Percentiles rank a stretch among this genome's conserved stretches.
These are phyloP conservation scores for Drosophila trapezifrons DNA, from an alignment of 1,140 invertebrate species.

Conservation along the genomic window DNA sequence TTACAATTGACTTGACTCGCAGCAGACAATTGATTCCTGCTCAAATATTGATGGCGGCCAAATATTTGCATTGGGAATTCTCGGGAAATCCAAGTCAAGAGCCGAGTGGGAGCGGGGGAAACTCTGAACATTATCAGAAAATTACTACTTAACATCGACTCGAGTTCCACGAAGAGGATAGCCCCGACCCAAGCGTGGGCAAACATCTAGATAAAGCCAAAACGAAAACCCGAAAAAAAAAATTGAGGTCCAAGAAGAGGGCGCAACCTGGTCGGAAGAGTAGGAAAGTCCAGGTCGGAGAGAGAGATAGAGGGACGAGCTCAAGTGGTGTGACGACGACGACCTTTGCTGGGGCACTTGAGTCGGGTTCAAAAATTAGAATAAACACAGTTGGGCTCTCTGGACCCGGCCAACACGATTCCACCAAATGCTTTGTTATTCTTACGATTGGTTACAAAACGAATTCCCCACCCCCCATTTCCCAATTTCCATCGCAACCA, in stretches of 20 bases:
- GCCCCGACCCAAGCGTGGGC: conserved; percentile 50
- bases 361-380: conserved; percentile 83
- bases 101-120: conserved; percentile 8
- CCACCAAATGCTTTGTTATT: conserved; percentile 61
- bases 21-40: conserved; percentile 22
- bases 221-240: conserved; percentile 38
- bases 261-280: conserved; percentile 62
- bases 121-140: conserved; percentile 72
- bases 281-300: conserved; percentile 7
- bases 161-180: conserved; percentile 66
- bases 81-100: conserved; percentile 30
- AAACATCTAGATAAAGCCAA: conserved; percentile 75
- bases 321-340: conserved; percentile 77
- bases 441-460: conserved; percentile 82
- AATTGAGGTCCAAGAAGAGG: conserved; percentile 28
- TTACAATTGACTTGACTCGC: conserved; percentile 59
- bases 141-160: conserved; percentile 80
- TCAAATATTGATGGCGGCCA: conserved; percentile 59
- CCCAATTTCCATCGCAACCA: conserved; percentile 52
- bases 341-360: conserved; percentile 74
- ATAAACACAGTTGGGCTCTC: conserved; percentile 71
- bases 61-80: conserved; percentile 69
- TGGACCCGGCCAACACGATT: conserved; percentile 33
- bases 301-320: conserved; percentile 14
- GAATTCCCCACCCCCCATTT: conserved; percentile 18